phyloP scores from a whole-genome alignment of 2,797 vertebrate genomes.

The Dryobates pubescens region DNA sequence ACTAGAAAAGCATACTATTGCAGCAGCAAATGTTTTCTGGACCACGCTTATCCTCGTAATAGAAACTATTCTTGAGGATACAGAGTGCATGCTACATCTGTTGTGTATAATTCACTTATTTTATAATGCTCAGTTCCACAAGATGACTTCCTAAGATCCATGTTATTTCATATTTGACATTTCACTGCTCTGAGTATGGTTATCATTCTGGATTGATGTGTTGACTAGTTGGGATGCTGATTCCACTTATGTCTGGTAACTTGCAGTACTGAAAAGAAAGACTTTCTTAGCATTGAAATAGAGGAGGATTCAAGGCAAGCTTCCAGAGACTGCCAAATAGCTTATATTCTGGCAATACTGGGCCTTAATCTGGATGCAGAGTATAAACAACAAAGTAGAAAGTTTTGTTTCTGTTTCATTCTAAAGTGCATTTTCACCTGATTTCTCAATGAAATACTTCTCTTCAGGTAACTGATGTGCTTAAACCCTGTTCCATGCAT shows the following conservation, averaged over 20 bases:
- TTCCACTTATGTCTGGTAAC: background rate
- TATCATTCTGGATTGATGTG: background rate
- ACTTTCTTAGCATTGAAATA: background rate
- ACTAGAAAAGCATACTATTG: background rate
- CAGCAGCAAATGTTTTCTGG: background rate
- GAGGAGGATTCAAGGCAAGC: background rate
- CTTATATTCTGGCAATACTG: background rate
- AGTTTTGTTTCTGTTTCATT: background rate
- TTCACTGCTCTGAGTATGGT: background rate
- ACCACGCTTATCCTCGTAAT: background rate
- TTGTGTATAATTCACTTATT: background rate
- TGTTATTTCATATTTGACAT: background rate
- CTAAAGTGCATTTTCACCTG: background rate
- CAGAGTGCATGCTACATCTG: background rate
- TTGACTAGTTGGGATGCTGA: background rate
- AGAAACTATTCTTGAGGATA: background rate
- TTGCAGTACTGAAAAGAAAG: background rate
- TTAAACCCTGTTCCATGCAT: background rate
- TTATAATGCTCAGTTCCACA: background rate
- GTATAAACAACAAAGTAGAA: background rate
- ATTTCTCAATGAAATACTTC: background rate
- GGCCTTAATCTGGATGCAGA: background rate
- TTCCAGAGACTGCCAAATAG: background rate
- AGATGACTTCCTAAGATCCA: background rate
- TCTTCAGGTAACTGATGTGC: background rate